Conservation (phyloP, 2,113 vertebrate genomes). For the Tachysurus vachellii region DNA sequence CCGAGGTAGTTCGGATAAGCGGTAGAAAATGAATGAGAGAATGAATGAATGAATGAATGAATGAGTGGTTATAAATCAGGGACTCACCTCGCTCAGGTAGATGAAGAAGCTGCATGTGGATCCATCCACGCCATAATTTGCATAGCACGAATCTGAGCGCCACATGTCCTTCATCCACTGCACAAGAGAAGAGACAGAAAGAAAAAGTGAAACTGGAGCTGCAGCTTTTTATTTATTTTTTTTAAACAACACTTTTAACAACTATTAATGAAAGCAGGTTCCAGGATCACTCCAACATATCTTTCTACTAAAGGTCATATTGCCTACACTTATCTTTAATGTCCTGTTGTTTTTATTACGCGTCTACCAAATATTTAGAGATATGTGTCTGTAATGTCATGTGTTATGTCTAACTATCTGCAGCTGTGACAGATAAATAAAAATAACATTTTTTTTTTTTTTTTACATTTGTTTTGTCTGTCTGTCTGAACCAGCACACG, state of each 20-base stretch:
- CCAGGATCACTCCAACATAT: too few relatives aligned
- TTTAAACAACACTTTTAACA: background rate
- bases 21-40: too few relatives aligned
- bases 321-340: background rate
- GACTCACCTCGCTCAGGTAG: slow-evolving; percentile 97
- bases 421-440: background rate
- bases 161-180: slow-evolving; percentile 99
- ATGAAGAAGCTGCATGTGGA: slow-evolving; percentile 97
- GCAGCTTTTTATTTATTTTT: background rate
- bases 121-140: slow-evolving; percentile 92
- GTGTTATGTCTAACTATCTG: background rate
- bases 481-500: background rate
- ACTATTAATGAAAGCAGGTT: background rate
- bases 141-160: slow-evolving; percentile 92
- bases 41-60: too few relatives aligned
- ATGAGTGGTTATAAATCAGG: background rate
- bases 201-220: background rate
- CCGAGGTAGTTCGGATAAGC: too few relatives aligned
- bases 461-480: background rate
- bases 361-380: background rate
- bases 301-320: background rate
- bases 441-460: too few relatives aligned
- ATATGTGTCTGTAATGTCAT: too few relatives aligned
- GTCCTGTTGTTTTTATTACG: background rate
- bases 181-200: slow-evolving; percentile 35